phyloP scores from a whole-genome alignment of 2,797 vertebrate genomes.

The Sandelia bainsii region DNA sequence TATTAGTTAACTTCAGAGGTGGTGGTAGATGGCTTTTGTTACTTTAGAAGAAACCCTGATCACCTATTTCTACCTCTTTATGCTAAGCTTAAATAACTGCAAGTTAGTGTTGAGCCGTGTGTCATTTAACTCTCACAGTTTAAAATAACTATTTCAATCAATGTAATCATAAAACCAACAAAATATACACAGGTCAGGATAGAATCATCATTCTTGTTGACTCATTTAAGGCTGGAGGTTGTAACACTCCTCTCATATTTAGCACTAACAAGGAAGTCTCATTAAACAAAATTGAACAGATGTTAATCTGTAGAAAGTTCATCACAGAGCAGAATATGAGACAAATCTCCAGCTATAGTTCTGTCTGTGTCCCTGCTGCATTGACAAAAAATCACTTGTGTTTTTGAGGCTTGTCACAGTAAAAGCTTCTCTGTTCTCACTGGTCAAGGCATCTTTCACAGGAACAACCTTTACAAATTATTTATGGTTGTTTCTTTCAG shows the following conservation, averaged over 20 bases:
- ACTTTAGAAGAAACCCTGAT: no score
- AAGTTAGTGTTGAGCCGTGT: no score
- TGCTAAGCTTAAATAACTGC: no score
- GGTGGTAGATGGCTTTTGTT: no score
- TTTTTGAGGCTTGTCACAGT: constrained; percentile 57
- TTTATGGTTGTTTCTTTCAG: constrained; percentile 74
- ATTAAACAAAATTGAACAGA: constrained; percentile 51
- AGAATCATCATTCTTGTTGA: constrained; percentile 4
- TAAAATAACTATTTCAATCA: not conserved
- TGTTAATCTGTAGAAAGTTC: constrained; percentile 29
- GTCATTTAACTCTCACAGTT: no score
- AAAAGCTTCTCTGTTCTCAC: constrained; percentile 67
- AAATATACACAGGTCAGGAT: not conserved
- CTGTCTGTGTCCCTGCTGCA: constrained; percentile 3
- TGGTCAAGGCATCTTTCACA: constrained; percentile 66
- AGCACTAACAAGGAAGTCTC: constrained; percentile 38
- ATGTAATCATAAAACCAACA: not conserved
- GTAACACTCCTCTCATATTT: constrained; percentile 37
- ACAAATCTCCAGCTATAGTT: not conserved
- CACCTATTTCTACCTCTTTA: no score
- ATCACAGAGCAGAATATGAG: constrained; percentile 7
- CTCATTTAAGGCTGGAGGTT: constrained; percentile 42
- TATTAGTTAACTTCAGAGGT: no score
- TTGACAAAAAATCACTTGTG: constrained; percentile 16
- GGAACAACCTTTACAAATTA: constrained; percentile 76